These are phyloP conservation scores for Kryphioiulus occultus DNA, from an alignment of 2,888 invertebrate genomes.

Conservation along the genomic window DNA sequence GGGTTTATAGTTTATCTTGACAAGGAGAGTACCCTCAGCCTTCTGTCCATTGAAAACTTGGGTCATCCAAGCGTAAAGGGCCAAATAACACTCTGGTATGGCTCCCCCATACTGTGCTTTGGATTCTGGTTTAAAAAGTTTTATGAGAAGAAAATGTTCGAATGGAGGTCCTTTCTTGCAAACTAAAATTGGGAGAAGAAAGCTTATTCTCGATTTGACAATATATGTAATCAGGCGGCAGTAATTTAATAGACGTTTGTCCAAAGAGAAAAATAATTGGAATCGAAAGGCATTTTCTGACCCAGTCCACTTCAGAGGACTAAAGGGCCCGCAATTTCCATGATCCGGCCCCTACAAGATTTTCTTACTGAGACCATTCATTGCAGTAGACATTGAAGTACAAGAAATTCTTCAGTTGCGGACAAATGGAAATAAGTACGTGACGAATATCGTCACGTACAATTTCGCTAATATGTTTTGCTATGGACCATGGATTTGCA, in stretches of 20 bases:
- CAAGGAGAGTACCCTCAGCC: not conserved
- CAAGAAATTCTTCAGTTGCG: not conserved
- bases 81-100: not conserved
- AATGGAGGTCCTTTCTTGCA: not conserved
- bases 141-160: too few species aligned
- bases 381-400: not conserved
- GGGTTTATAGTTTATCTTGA: not conserved
- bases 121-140: not conserved
- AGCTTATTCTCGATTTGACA: not conserved
- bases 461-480: too few species aligned
- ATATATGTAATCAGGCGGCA: constrained; percentile 46
- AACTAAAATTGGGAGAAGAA: not conserved
- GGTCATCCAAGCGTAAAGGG: not conserved
- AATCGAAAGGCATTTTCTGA: constrained; percentile 16
- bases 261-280: constrained; percentile 22
- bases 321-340: not conserved
- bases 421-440: not conserved
- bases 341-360: not conserved
- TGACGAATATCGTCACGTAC: not conserved
- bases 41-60: not conserved
- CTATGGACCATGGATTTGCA: not conserved
- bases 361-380: not conserved
- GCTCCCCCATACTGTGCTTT: constrained; percentile 30
- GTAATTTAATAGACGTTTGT: constrained; percentile 34
- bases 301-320: not conserved